Conservation (phyloP, 2,888 invertebrate genomes). For the Camptogramma bilineatum region DNA sequence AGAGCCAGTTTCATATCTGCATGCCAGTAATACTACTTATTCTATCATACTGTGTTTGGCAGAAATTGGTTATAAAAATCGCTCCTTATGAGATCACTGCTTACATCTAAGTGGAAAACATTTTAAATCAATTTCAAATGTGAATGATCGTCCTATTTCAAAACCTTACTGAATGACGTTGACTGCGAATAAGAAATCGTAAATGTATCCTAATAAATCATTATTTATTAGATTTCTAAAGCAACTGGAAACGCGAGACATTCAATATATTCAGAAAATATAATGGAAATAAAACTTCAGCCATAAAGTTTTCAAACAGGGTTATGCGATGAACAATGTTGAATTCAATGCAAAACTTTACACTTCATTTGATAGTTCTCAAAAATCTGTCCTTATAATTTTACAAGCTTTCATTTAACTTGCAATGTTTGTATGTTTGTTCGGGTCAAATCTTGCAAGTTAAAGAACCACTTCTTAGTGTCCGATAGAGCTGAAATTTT, state of each 20-base stretch:
- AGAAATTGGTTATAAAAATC: slow-evolving; percentile 18
- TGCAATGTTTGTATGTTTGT: too few relatives aligned
- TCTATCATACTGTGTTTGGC: slow-evolving; percentile 33
- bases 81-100: slow-evolving; percentile 24
- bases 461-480: too few relatives aligned
- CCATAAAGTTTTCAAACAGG: slow-evolving; percentile 20
- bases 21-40: slow-evolving; percentile 11
- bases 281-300: slow-evolving; percentile 4
- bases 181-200: neutral
- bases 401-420: too few relatives aligned
- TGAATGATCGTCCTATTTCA: slow-evolving; percentile 15
- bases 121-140: neutral
- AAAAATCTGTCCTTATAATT: too few relatives aligned
- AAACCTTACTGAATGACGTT: slow-evolving; percentile 17
- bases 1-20: slow-evolving; percentile 10
- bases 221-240: neutral
- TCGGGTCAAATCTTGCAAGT: too few relatives aligned
- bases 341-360: neutral
- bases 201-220: neutral
- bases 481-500: neutral
- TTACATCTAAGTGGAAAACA: slow-evolving; percentile 1
- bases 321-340: neutral
- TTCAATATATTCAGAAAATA: too few relatives aligned
- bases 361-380: too few relatives aligned
- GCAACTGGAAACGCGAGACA: too few relatives aligned